Percentiles rank a stretch among this genome's conserved stretches.
Evolutionary conservation across 2,797 vertebrate genomes (phyloP).

Genomic region (Percopsis omiscomaycus): DNA sequence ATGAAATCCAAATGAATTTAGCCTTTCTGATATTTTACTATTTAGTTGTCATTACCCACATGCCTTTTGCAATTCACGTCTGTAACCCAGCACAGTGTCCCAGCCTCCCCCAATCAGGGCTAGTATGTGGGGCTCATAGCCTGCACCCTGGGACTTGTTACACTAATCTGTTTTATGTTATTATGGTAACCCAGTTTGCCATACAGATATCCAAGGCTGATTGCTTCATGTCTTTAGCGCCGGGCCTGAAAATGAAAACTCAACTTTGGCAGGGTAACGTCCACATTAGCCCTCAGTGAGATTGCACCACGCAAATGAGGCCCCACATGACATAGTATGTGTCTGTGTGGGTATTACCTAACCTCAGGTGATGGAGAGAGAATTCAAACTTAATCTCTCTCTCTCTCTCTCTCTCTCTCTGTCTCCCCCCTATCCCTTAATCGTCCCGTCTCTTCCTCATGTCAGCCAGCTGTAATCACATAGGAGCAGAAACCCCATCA

Average conservation of each 20-base stretch:
- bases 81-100: slow-evolving; percentile 27
- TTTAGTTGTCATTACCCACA: not conserved
- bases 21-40: slow-evolving; percentile 4
- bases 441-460: slow-evolving; percentile 19
- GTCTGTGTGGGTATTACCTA: slow-evolving; percentile 58
- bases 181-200: slow-evolving; percentile 63
- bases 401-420: slow-evolving; percentile 25
- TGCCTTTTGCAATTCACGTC: not conserved
- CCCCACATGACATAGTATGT: slow-evolving; percentile 49
- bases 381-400: slow-evolving; percentile 49
- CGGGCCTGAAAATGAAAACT: slow-evolving; percentile 55
- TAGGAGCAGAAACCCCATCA: slow-evolving; percentile 56
- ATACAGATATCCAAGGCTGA: slow-evolving; percentile 52
- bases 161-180: slow-evolving; percentile 70
- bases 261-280: slow-evolving; percentile 52
- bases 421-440: slow-evolving; percentile 3
- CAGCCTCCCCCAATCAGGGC: slow-evolving; percentile 30
- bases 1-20: slow-evolving; percentile 18
- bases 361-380: slow-evolving; percentile 26
- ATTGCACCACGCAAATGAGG: slow-evolving; percentile 43
- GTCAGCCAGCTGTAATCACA: slow-evolving; percentile 64
- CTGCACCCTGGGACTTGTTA: slow-evolving; percentile 61
- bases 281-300: slow-evolving; percentile 50
- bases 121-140: slow-evolving; percentile 36
- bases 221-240: slow-evolving; percentile 47